Evolutionary conservation across 2,113 vertebrate genomes (phyloP), one percentile per base, ranked within the genome.

Genomic region (Suricata suricatta): DNA sequence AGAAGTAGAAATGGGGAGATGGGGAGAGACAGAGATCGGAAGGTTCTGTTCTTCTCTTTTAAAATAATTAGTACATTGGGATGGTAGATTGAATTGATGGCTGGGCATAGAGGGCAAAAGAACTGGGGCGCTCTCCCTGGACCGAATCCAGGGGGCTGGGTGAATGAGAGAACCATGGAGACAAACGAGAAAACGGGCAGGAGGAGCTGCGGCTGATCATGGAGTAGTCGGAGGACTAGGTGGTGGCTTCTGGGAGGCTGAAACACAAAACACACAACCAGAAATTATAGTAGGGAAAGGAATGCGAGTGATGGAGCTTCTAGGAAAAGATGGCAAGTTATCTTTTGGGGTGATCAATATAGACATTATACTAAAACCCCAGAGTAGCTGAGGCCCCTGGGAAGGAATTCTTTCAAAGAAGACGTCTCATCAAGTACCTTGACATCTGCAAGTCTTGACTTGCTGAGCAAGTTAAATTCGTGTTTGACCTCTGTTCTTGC

Each of bases 81-180:
- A 72, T 3, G 15, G 29, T 21, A 41, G 50, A 6, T 7, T 3
- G 17, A 16, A 6, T 1, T 71, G 19, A 7, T 11, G 2, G 63
- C 29, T 13, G 41, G n/a, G 29, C 1, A 41, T 7, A 21, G 27
- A 71, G n/a, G 33, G 17, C 27, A 5, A 4, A 41, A 74, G 50
- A 38, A 10, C 5, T 2, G 1, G 60, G 50, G 1, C 2, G 0
- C 1, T 19, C 9, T 44, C 1, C 7, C 4, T 4, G 25, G 71
- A 8, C 35, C 0, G 3, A 6, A 27, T 12, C 41, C 27, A 14
- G n/a, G 2, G 3, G 27, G 4, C 16, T 3, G 17, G 12, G 41
- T 3, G 15, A 41, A 41, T 2, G 7, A 1, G 1, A 35, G 50
- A 88, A n/a, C 72, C 47, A 19, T 7, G 27, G 79, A 27, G 31